A percentile compares a stretch with the other conserved stretches of the same genome.
Evolutionary conservation across 2,797 vertebrate genomes (phyloP).

Genomic region (Thamnophis elegans): DNA sequence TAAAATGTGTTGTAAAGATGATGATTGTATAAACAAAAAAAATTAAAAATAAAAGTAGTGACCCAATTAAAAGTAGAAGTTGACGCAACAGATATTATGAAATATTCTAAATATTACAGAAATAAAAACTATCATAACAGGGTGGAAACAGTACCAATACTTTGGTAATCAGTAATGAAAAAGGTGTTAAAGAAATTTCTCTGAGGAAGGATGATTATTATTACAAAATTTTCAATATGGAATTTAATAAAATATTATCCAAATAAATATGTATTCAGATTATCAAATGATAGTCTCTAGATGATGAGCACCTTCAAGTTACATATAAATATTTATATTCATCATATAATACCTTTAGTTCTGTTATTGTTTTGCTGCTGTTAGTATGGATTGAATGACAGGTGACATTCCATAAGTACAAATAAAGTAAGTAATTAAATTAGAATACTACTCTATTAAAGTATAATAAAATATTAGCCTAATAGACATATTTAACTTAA

Average conservation of each 20-base stretch:
- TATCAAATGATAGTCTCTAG: constrained; percentile 46
- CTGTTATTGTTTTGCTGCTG: constrained; percentile 64
- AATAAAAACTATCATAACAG: neutral
- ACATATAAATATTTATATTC: constrained; percentile 40
- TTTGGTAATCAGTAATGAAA: neutral
- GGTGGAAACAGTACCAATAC: neutral
- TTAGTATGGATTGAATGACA: constrained; percentile 71
- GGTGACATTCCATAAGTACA: constrained; percentile 74
- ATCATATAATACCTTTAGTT: constrained; percentile 58
- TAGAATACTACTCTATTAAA: constrained; percentile 70
- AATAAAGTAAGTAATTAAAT: constrained; percentile 73
- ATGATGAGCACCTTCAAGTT: constrained; percentile 56
- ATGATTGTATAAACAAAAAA: too few species aligned
- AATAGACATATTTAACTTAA: constrained; percentile 64
- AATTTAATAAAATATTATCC: constrained; percentile 22
- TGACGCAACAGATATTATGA: neutral
- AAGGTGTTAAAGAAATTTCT: neutral
- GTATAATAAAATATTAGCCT: constrained; percentile 72
- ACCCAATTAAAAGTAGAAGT: neutral
- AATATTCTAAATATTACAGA: neutral
- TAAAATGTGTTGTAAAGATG: too few species aligned
- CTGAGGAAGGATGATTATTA: neutral
- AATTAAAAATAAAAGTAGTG: neutral
- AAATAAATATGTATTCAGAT: constrained; percentile 27
- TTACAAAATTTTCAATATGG: neutral